Evolutionary conservation across 2,797 vertebrate genomes (phyloP).

Genomic region (Spinus pinus): DNA sequence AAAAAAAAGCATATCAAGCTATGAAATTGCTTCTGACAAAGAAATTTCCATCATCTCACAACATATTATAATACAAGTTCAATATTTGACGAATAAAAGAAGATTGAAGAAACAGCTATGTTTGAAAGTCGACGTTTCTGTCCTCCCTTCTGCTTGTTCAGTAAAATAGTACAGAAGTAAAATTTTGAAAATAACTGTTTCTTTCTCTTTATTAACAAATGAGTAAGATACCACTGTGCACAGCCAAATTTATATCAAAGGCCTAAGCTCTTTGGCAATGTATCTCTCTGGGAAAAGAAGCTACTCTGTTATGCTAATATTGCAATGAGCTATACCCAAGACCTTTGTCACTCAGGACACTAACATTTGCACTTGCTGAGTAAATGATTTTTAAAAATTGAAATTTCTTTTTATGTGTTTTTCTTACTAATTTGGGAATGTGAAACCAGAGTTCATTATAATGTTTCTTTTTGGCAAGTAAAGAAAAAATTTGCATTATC

Average conservation of each 20-base stretch:
- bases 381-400: constrained; percentile 31
- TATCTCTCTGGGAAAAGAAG: neutral
- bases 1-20: neutral
- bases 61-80: neutral
- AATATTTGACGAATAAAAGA: neutral
- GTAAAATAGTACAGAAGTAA: neutral
- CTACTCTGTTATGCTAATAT: constrained; percentile 57
- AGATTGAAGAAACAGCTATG: neutral
- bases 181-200: neutral
- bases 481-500: neutral
- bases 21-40: constrained; percentile 51
- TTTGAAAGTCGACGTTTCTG: neutral
- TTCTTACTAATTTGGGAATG: neutral
- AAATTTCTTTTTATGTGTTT: constrained; percentile 40
- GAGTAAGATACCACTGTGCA: neutral
- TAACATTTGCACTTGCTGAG: constrained; percentile 20
- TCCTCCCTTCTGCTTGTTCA: neutral
- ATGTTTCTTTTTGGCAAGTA: constrained; percentile 11
- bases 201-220: constrained; percentile 16
- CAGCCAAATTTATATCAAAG: constrained; percentile 32
- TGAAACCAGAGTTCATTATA: constrained; percentile 10
- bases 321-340: constrained; percentile 24
- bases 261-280: neutral
- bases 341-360: neutral
- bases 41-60: neutral